Conservation (phyloP, 1,140 invertebrate genomes). For the Sminthurinus signatus region DNA sequence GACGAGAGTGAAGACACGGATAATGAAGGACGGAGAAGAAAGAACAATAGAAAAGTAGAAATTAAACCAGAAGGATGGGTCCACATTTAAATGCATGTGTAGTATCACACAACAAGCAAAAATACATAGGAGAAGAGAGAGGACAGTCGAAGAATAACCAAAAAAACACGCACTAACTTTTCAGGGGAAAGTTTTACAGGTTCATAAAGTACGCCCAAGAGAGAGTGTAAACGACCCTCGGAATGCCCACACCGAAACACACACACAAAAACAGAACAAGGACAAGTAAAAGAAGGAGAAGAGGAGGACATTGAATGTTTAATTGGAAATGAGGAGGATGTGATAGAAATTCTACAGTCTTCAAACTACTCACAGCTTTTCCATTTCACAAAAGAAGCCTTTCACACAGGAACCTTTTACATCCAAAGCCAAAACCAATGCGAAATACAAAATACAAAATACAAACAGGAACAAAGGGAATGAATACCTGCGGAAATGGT, state of each 20-base stretch:
- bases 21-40: neutral
- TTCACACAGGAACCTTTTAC: no score
- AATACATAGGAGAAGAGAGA: neutral
- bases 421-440: no score
- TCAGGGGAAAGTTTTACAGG: conserved; percentile 29
- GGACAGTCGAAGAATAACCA: neutral
- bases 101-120: no score
- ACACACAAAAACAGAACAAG: no score
- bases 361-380: no score
- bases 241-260: conserved; percentile 17
- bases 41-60: conserved; percentile 5
- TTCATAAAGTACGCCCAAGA: conserved; percentile 32
- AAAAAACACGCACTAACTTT: neutral
- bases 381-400: no score
- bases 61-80: neutral
- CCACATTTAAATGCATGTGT: no score
- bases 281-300: no score
- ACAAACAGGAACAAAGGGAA: no score
- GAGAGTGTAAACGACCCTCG: conserved; percentile 28
- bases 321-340: conserved; percentile 12
- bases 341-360: no score
- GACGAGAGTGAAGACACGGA: neutral
- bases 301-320: conserved; percentile 17
- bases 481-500: no score
- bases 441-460: no score